Evolutionary conservation across 2,888 invertebrate genomes (phyloP).

Genomic region (Pantelozetes paolii): DNA sequence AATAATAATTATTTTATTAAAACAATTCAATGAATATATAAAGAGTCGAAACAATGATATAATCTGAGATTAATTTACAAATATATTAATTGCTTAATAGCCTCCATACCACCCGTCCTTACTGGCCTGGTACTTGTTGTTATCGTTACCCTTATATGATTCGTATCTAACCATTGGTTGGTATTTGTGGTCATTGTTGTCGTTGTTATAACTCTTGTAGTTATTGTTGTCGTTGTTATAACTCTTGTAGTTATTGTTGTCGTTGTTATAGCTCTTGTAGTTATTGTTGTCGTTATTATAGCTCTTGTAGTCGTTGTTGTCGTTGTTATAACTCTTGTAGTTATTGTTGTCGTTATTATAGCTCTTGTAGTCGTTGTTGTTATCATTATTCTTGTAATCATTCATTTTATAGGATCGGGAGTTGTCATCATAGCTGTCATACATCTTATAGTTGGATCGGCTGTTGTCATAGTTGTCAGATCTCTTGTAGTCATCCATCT

Average conservation of each 20-base stretch:
- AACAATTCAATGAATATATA: no score
- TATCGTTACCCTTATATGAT: not conserved
- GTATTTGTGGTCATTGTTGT: not conserved
- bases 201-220: not conserved
- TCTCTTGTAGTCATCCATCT: not conserved
- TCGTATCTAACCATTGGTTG: not conserved
- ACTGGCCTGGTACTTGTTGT: not conserved
- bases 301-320: not conserved
- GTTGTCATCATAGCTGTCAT: no score
- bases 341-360: no score
- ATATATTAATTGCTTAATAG: not conserved
- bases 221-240: not conserved
- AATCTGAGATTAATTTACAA: constrained; percentile 10
- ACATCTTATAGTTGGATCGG: not conserved
- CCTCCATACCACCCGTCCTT: constrained; percentile 31
- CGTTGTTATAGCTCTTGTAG: not conserved
- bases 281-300: not conserved
- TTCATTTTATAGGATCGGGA: not conserved
- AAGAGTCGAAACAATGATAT: no score
- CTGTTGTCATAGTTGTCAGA: not conserved
- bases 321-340: not conserved
- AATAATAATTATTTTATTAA: no score
- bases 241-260: not conserved
- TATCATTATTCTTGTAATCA: not conserved
- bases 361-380: not conserved